Evolutionary conservation across 2,888 invertebrate genomes (phyloP).

Genomic region (Scelioninae gen. 2): DNA sequence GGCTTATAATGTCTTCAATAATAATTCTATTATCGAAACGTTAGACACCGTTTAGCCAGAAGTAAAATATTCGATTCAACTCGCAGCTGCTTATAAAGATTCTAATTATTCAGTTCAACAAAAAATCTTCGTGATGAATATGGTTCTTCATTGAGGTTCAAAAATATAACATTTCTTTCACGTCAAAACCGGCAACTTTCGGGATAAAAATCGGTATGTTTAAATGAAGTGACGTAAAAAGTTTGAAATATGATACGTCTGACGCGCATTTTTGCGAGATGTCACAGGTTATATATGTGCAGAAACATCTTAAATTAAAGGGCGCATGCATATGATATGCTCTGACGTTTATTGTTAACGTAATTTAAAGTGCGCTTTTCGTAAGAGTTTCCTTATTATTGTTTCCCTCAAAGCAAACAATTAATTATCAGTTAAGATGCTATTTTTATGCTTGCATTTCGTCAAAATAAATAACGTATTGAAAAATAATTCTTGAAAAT

Average conservation of each 20-base stretch:
- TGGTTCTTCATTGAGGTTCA: conserved; percentile 24
- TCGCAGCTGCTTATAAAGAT: no score
- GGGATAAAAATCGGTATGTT: conserved; percentile 5
- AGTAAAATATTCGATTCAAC: no score
- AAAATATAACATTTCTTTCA: conserved; percentile 20
- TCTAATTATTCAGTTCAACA: conserved; percentile 3
- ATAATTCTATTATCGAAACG: conserved; percentile 18
- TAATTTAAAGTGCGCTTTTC: conserved; percentile 12
- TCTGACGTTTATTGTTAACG: conserved; percentile 7
- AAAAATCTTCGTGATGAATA: background rate
- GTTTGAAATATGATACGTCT: conserved; percentile 41
- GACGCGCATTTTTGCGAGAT: conserved; percentile 28
- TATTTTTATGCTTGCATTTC: no score
- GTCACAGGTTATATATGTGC: conserved; percentile 6
- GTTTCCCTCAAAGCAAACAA: no score
- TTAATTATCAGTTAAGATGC: no score
- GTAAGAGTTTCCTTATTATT: no score
- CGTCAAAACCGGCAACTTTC: conserved; percentile 26
- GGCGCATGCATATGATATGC: background rate
- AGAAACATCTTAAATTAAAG: conserved; percentile 22
- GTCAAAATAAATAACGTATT: no score
- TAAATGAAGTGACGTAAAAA: conserved; percentile 39
- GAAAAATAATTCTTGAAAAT: no score
- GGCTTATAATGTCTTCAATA: no score
- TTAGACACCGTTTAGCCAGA: no score